Evolutionary conservation across 2,888 invertebrate genomes (phyloP).

Genomic region (Coleophora deauratella): DNA sequence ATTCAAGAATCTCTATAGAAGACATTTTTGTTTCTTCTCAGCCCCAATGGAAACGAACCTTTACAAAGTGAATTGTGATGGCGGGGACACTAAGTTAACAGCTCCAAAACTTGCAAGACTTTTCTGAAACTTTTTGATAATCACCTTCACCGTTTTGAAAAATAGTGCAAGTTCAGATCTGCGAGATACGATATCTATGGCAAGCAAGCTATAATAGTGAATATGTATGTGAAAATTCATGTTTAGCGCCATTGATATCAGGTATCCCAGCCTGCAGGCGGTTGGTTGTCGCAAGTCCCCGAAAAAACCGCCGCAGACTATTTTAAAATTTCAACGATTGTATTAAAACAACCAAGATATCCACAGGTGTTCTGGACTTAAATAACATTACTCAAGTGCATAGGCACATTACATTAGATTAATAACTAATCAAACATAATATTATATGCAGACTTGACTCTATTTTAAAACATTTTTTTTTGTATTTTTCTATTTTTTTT

Average conservation of each 20-base stretch:
- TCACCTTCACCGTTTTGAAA: constrained; percentile 1
- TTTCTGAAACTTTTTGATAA: background rate
- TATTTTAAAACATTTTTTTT: constrained; percentile 47
- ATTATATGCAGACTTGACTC: constrained; percentile 61
- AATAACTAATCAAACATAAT: constrained; percentile 64
- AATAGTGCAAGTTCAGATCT: constrained; percentile 20
- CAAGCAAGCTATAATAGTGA: constrained; percentile 13
- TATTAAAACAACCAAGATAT: constrained; percentile 33
- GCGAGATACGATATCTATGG: constrained; percentile 22
- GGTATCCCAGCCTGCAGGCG: constrained; percentile 32
- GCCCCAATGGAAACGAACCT: no score
- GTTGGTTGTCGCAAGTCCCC: constrained; percentile 32
- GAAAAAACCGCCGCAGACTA: constrained; percentile 36
- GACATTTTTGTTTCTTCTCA: no score
- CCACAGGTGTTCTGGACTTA: constrained; percentile 45
- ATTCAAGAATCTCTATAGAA: no score
- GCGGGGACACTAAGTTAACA: constrained; percentile 24
- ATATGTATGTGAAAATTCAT: constrained; percentile 12
- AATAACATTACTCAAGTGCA: constrained; percentile 45
- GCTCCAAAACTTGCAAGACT: constrained; percentile 5
- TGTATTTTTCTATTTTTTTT: constrained; percentile 47
- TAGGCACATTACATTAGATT: constrained; percentile 67
- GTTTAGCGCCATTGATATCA: constrained; percentile 23
- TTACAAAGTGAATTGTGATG: constrained; percentile 33
- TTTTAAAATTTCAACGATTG: constrained; percentile 32